Evolutionary conservation across 2,113 vertebrate species (phyloP).

Genomic region (Pungitius pungitius): DNA sequence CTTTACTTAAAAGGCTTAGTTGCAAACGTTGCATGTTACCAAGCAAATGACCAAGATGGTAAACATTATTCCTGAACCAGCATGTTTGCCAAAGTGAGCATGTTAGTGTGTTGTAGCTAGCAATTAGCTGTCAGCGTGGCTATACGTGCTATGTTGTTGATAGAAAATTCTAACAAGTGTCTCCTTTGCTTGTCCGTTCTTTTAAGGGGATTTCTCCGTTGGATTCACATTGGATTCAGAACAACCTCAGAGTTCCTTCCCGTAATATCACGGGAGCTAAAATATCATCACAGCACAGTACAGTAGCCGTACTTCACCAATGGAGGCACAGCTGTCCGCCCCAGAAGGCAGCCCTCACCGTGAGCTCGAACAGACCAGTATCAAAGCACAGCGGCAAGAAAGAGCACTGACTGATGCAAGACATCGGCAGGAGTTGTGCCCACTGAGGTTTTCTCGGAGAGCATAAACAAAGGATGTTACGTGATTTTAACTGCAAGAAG

Average conservation of each 20-base stretch:
- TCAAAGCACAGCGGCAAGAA: conserved; percentile 60
- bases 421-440: conserved; percentile 11
- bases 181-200: conserved; percentile 8
- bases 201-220: conserved; percentile 33
- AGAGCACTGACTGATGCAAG: conserved; percentile 28
- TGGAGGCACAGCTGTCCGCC: conserved; percentile 13
- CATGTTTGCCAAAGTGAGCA: background rate
- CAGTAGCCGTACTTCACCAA: conserved; percentile 17
- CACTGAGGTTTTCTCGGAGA: conserved; percentile 26
- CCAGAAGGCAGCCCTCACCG: conserved; percentile 22
- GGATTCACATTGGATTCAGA: conserved; percentile 34
- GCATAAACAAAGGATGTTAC: conserved; percentile 39
- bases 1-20: background rate
- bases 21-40: background rate
- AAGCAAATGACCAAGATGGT: background rate
- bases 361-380: conserved; percentile 3
- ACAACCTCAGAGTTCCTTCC: conserved; percentile 26
- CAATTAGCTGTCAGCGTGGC: background rate
- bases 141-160: background rate
- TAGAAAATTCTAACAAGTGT: background rate
- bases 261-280: conserved; percentile 7
- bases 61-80: background rate
- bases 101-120: background rate
- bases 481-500: conserved; percentile 41
- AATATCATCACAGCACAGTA: conserved; percentile 15